These are phyloP conservation scores for Piaya cayana DNA, from an alignment of 2,113 vertebrate genomes.

Conservation along the genomic window DNA sequence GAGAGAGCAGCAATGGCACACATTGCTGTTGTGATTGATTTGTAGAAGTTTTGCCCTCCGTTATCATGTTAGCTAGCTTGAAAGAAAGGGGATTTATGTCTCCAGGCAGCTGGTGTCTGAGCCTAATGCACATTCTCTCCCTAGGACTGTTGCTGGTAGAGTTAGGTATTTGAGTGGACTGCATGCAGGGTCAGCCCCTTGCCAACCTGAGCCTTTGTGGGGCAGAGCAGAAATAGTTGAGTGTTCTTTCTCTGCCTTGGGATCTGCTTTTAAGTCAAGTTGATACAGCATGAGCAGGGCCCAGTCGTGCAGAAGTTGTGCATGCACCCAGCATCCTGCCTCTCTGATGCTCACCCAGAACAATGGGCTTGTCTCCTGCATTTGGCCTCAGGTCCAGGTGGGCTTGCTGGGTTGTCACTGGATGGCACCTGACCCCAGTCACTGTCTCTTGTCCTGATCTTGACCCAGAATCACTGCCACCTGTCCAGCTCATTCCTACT, in stretches of 20 bases:
- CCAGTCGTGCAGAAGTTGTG: background rate
- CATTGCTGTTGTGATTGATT: background rate
- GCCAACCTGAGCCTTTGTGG: fast-evolving
- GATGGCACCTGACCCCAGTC: fast-evolving
- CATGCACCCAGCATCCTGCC: background rate
- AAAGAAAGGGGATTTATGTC: background rate
- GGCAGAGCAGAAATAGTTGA: fast-evolving
- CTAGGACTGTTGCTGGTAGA: background rate
- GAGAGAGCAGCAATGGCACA: background rate
- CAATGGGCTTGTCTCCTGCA: background rate
- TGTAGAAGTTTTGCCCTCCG: background rate
- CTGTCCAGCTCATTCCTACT: background rate
- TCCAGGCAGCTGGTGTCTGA: background rate
- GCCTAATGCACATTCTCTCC: background rate
- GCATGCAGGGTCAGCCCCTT: background rate
- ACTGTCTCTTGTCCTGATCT: background rate
- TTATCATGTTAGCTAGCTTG: background rate
- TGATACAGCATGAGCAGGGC: background rate
- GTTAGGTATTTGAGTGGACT: fast-evolving
- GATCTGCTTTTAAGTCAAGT: background rate
- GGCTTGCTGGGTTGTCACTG: fast-evolving
- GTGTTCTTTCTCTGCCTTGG: background rate
- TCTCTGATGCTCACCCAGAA: background rate
- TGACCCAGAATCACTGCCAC: background rate
- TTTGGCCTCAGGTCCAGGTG: background rate